Evolutionary conservation across 2,888 invertebrate species (phyloP), one percentile per base, ranked within the genome.

Genomic region (Temnothorax unifasciatus): DNA sequence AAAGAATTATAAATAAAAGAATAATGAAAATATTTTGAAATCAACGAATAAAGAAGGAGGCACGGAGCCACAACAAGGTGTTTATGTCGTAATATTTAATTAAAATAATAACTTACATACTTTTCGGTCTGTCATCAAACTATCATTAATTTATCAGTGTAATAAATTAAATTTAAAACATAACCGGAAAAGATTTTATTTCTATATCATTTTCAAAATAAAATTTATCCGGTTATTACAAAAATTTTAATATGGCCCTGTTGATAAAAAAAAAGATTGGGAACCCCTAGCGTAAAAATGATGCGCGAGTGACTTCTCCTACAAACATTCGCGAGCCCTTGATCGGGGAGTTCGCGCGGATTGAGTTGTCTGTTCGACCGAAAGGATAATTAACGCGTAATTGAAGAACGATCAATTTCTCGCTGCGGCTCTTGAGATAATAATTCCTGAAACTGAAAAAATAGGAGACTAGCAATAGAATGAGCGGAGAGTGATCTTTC

Each of bases 301-400:
- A 79, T 21, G 84, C 84, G 84, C 82, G 84, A 86, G 66, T 77
- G 63, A 75, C 15, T 59, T 69, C 66, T 79, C 4, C 18, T n/a
- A 34, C 11, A 44, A 64, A 15, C n/a, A 50, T 29, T 68, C 29
- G 8, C 41, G 44, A 57, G 3, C 34, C 29, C 69, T 25, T 41
- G 68, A 69, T 44, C 47, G 21, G 0, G 2, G 9, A 18, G 9
- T 11, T 47, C 34, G 50, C 15, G 11, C 11, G 15, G 13, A 69
- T 57, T 54, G 29, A 57, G 54, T n/a, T 34, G 68, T 76, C 21
- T 25, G n/a, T 29, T 68, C 25, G 18, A 15, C 34, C n/a, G 44
- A 44, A n/a, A 29, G 9, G 8, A 29, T 44, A 68, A 79, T 76
- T 34, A 34, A 69, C 44, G 44, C 13, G 63, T 25, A 13, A 69